These are phyloP conservation scores for Mylabris phalerata DNA, from an alignment of 1,140 invertebrate species.

Conservation along the genomic window DNA sequence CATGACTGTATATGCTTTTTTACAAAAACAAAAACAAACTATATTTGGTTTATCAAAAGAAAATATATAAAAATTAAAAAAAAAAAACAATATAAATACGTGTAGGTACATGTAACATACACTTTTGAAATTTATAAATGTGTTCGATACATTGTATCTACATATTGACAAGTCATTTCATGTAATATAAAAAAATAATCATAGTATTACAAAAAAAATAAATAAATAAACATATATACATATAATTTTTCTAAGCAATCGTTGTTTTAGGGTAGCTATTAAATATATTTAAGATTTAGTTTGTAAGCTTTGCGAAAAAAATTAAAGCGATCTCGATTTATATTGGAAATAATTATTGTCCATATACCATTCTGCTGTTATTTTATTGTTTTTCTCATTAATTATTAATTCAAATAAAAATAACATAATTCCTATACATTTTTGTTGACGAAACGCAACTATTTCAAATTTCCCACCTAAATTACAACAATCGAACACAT, in stretches of 20 bases:
- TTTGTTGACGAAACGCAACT: no score
- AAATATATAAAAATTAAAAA: not conserved
- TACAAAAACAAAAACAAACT: slow-evolving; percentile 15
- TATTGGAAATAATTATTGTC: slow-evolving; percentile 34
- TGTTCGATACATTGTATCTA: slow-evolving; percentile 34
- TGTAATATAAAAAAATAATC: slow-evolving; percentile 40
- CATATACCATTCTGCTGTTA: slow-evolving; percentile 31
- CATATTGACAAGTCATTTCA: slow-evolving; percentile 38
- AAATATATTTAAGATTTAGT: slow-evolving; percentile 41
- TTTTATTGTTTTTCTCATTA: slow-evolving; percentile 31
- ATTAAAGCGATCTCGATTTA: slow-evolving; percentile 41
- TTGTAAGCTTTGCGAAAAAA: slow-evolving; percentile 42
- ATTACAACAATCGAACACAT: no score
- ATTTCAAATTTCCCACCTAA: no score
- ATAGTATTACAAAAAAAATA: slow-evolving; percentile 33
- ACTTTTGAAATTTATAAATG: slow-evolving; percentile 22
- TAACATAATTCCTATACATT: not conserved
- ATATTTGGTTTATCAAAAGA: slow-evolving; percentile 22
- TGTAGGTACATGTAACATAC: slow-evolving; percentile 35
- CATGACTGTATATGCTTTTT: slow-evolving; percentile 30
- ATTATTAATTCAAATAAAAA: slow-evolving; percentile 31
- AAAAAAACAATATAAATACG: slow-evolving; percentile 13
- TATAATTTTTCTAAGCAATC: slow-evolving; percentile 45
- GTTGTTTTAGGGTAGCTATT: slow-evolving; percentile 43
- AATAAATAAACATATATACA: slow-evolving; percentile 36